Evolutionary conservation across 1,140 invertebrate genomes (phyloP), one percentile per base, ranked within the genome.

Genomic region (Drosophila asahinai): DNA sequence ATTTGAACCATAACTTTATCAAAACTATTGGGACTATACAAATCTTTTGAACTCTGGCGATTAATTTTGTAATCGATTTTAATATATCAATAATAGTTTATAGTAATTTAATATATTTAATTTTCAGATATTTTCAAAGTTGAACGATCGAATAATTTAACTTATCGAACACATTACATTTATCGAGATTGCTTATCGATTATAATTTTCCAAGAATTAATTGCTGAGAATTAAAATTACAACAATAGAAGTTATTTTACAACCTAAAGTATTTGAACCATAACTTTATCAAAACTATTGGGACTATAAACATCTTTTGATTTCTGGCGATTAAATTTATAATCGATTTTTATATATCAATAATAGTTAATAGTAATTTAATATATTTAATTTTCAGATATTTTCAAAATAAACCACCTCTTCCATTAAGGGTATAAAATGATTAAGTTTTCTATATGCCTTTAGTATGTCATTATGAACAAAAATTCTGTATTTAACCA

Each of bases 401-500:
- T 9, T 43, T 42, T 30, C 22, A 1, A 9, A 33, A 33, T 5
- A 3, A 30, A 19, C 2, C 12, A 33, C n/a, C 12, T 40, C 49
- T 1, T 11, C 27, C 11, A 19, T 9, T 33, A 5, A 38, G 51
- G 15, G 61, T 59, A 42, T 59, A 8, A 12, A 14, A 8, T 40
- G 14, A 8, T 12, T n/a, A 6, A 5, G 30, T 59, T 42, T 64
- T 11, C 33, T n/a, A n/a, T 19, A 25, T 25, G 9, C 19, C 11
- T 36, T 36, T 36, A 36, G 27, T 54, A 11, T 14, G 51, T 38
- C 17, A 43, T 33, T 33, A n/a, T 45, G 8, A 19, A 47, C 17
- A 65, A 51, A 40, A 8, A 51, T 67, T 49, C 2, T 22, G 27
- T 52, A 57, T 33, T 57, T 42, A 4, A n/a, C 15, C n/a, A 33